These are phyloP conservation scores for Oscheius sp. DNA, from an alignment of 2,888 invertebrate species.

Conservation along the genomic window DNA sequence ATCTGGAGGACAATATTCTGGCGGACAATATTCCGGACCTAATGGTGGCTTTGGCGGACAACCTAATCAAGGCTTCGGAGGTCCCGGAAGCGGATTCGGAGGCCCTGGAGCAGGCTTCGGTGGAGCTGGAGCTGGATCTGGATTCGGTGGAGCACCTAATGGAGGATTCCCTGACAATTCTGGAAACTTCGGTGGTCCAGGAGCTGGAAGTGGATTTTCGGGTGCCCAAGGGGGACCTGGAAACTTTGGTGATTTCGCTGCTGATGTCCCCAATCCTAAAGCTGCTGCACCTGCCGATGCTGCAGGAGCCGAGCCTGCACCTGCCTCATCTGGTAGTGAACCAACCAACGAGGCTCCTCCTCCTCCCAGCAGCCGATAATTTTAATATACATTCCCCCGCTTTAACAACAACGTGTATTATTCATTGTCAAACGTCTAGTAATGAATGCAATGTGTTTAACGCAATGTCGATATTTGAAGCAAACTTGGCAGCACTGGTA, in stretches of 20 bases:
- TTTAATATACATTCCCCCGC: neutral
- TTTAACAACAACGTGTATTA: neutral
- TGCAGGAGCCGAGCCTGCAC: neutral
- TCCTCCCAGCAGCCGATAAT: neutral
- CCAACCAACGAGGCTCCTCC: neutral
- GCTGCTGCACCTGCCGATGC: constrained; percentile 11
- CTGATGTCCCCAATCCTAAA: constrained; percentile 18
- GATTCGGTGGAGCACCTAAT: neutral
- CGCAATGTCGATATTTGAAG: neutral
- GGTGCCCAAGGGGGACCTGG: neutral
- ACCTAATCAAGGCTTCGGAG: neutral
- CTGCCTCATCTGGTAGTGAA: neutral
- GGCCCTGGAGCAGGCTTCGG: neutral
- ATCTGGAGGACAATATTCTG: neutral
- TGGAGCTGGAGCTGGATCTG: neutral
- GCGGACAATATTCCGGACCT: constrained; percentile 22
- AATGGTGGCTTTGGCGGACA: constrained; percentile 1
- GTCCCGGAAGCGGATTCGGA: neutral
- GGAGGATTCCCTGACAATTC: neutral
- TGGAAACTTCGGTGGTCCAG: neutral
- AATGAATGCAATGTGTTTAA: neutral
- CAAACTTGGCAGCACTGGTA: constrained; percentile 40
- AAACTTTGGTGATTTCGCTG: constrained; percentile 11
- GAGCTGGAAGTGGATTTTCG: neutral
- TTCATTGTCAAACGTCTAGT: neutral